Evolutionary conservation across 2,888 invertebrate species (phyloP), one percentile per base, ranked within the genome.

Genomic region (Eumacrocentrus americanus): DNA sequence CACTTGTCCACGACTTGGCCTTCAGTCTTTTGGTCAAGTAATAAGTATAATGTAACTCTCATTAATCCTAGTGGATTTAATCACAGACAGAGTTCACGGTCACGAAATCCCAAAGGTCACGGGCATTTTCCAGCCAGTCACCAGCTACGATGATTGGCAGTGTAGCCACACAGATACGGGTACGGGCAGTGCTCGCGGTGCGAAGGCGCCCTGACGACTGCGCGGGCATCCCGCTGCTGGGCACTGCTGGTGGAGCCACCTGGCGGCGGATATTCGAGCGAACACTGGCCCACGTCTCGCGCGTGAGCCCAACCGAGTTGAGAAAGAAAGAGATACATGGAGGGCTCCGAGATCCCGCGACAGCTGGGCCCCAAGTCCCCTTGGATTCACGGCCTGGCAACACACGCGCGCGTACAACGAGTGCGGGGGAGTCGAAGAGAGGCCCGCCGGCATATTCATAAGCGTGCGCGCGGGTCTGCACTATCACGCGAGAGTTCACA

Each of bases 151-250:
- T 63, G 66, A 56, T 56, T 54, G 59, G 61, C 65, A 69, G 60
- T 50, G 44, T n/a, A n/a, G n/a, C n/a, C 42, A 38, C 63, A 61
- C 65, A 65, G 64, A 63, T 57, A 61, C 63, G 61, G 64, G 63
- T 64, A 60, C 60, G 53, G 59, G 83, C 79, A 83, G 83, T 85
- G 86, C 85, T 86, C 84, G 83, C 80, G 74, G 75, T 84, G 84
- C 85, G 85, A 84, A 84, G 84, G 85, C 86, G 84, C 86, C 84
- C 83, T 84, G 84, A 84, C 83, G 84, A 83, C 85, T 85, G 84
- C 82, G 83, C 83, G 83, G 84, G 85, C 84, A 84, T 83, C 83
- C 83, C 83, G 83, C 74, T 74, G 79, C 84, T 83, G 85, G 84
- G 83, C 83, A 83, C 82, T 84, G 83, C 83, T 83, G 82, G 84